Evolutionary conservation across 2,113 vertebrate genomes (phyloP), one percentile per base, ranked within the genome.

Genomic region (Spilogale gracilis): DNA sequence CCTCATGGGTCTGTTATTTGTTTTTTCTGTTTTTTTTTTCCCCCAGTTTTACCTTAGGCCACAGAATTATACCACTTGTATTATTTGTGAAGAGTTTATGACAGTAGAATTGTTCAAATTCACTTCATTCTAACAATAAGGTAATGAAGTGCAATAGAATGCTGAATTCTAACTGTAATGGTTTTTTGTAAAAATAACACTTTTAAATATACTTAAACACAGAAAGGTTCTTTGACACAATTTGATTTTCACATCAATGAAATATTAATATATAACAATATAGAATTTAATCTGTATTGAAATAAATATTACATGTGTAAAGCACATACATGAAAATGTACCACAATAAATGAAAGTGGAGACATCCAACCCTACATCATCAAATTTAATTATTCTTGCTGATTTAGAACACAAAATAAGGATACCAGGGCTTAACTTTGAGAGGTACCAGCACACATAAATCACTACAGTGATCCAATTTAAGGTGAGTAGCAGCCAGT

Each of bases 351-450:
- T 99, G 99, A 99, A 98, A 98, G 98, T 95, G 91, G 97, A 98
- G 98, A 98, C 98, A 97, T 98, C 98, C 98, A 99, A 99, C 99
- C 99, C 98, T 93, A 98, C 97, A 96, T 97, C 98, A 98, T 98
- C 97, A 98, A 96, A 99, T 99, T 98, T 98, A 99, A 69, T 99
- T 98, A 99, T 99, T 99, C 99, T 98, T 99, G 99, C 99, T 99
- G 99, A 99, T 99, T 99, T 99, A 99, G 97, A 98, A 98, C 97
- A 98, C 98, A 98, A 97, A 98, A 98, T 98, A 99, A 98, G 98
- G 98, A 99, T 99, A 98, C 98, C 98, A 98, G 97, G 96, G 98
- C 98, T 99, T 99, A 98, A 98, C 98, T 97, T 99, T 98, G 98
- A 98, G 97, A 98, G 98, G 98, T 99, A 98, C 98, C 96, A 98